Conservation (phyloP, 2,113 vertebrate species). For the Poecilia latipinna region DNA sequence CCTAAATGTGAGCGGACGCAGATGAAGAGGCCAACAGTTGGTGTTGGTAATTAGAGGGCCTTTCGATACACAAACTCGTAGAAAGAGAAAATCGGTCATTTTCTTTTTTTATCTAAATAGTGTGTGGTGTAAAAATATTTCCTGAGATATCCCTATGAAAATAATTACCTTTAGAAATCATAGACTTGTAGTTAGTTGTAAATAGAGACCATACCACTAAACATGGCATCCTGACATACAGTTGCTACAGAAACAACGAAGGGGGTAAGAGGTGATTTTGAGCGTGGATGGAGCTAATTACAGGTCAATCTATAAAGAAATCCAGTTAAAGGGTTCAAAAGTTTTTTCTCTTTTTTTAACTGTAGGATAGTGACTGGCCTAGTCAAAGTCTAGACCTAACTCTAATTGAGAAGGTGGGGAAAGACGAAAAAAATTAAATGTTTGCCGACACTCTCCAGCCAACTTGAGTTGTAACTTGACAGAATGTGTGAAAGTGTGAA, state of each 20-base stretch:
- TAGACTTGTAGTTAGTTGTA: neutral
- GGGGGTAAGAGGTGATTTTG: neutral
- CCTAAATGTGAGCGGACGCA: constrained; percentile 33
- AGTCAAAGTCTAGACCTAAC: neutral
- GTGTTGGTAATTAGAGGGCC: neutral
- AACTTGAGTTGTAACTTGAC: neutral
- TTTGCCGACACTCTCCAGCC: neutral
- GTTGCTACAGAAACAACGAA: neutral
- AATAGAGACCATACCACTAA: neutral
- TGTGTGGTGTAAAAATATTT: too few relatives aligned
- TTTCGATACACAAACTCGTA: neutral
- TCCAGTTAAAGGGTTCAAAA: neutral
- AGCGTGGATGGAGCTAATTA: neutral
- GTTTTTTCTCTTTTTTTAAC: neutral
- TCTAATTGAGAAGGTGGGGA: neutral
- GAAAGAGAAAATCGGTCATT: too few relatives aligned
- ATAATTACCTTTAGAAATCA: neutral
- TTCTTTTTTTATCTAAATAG: too few relatives aligned
- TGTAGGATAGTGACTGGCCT: neutral
- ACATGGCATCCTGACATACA: neutral
- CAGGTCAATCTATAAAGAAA: neutral
- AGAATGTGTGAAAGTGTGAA: neutral
- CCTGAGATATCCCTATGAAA: neutral
- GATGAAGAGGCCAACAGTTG: constrained; percentile 26
- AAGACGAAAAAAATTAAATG: neutral